Percentiles rank a stretch among this genome's conserved stretches.
Evolutionary conservation across 1,140 invertebrate genomes (phyloP).

Genomic region (Temnothorax curvispinosus): DNA sequence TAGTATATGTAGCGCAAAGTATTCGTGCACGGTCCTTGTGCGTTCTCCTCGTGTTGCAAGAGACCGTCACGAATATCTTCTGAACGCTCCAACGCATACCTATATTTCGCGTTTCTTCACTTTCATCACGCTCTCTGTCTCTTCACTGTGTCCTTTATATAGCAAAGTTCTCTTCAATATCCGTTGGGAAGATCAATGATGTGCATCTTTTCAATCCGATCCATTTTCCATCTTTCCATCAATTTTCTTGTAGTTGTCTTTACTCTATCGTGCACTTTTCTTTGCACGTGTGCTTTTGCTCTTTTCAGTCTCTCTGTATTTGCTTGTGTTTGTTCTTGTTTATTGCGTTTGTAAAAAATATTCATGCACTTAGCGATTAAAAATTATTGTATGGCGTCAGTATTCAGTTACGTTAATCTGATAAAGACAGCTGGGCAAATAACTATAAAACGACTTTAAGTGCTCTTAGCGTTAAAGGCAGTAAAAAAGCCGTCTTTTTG

Average conservation of each 20-base stretch:
- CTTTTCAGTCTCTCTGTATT: not conserved
- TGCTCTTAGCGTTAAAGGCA: slow-evolving; percentile 70
- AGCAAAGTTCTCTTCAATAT: not conserved
- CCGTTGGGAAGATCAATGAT: slow-evolving; percentile 1
- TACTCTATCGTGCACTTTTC: not conserved
- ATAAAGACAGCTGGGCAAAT: not conserved
- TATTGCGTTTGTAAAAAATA: slow-evolving; percentile 33
- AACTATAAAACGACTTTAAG: slow-evolving; percentile 65
- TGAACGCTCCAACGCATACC: not conserved
- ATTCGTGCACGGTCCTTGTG: slow-evolving; percentile 13
- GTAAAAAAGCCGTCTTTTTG: slow-evolving; percentile 68
- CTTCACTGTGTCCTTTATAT: not conserved
- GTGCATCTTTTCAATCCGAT: slow-evolving; percentile 7
- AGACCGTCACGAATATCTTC: slow-evolving; percentile 8
- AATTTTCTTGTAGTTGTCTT: not conserved
- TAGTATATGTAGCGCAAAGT: slow-evolving; percentile 45
- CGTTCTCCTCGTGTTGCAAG: slow-evolving; percentile 13
- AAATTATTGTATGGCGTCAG: slow-evolving; percentile 11
- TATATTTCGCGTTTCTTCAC: slow-evolving; percentile 19
- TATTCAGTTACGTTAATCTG: not conserved
- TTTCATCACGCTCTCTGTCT: not conserved
- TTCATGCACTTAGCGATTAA: slow-evolving; percentile 56
- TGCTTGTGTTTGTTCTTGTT: slow-evolving; percentile 4
- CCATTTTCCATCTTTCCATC: not conserved
- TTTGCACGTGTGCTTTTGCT: not conserved